phyloP scores from a whole-genome alignment of 2,888 invertebrate species.

The Euphydryas editha region DNA sequence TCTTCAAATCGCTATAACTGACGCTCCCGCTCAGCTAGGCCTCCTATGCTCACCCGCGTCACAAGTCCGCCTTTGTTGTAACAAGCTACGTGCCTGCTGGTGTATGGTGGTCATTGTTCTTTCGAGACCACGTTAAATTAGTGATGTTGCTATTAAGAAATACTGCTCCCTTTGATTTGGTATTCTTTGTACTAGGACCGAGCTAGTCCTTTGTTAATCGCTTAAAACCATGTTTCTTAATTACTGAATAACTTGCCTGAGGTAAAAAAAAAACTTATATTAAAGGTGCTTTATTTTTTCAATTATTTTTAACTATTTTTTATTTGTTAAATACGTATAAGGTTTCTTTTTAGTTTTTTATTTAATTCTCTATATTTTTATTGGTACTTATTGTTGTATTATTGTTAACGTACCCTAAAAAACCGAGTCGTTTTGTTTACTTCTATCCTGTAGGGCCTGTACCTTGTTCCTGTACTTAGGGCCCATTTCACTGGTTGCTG shows the following conservation, averaged over 20 bases:
- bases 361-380: no score
- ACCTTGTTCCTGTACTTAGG: no score
- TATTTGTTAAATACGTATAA: no score
- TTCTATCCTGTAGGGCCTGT: no score
- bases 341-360: no score
- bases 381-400: no score
- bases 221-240: neutral
- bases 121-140: slow-evolving; percentile 52
- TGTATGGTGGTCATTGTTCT: slow-evolving; percentile 67
- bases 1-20: slow-evolving; percentile 53
- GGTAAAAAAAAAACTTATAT: no score
- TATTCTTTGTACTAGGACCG: neutral
- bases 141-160: slow-evolving; percentile 38
- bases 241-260: neutral
- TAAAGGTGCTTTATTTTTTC: neutral
- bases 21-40: slow-evolving; percentile 51
- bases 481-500: no score
- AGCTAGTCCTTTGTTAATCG: slow-evolving; percentile 2
- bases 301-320: neutral
- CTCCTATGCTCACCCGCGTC: slow-evolving; percentile 30
- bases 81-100: slow-evolving; percentile 62
- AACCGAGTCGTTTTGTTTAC: no score
- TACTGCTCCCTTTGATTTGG: slow-evolving; percentile 16
- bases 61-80: slow-evolving; percentile 62
- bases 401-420: no score